A percentile compares a stretch with the other conserved stretches of the same genome.
These are phyloP conservation scores for Apis laboriosa DNA, from an alignment of 1,140 invertebrate species.

Conservation along the genomic window DNA sequence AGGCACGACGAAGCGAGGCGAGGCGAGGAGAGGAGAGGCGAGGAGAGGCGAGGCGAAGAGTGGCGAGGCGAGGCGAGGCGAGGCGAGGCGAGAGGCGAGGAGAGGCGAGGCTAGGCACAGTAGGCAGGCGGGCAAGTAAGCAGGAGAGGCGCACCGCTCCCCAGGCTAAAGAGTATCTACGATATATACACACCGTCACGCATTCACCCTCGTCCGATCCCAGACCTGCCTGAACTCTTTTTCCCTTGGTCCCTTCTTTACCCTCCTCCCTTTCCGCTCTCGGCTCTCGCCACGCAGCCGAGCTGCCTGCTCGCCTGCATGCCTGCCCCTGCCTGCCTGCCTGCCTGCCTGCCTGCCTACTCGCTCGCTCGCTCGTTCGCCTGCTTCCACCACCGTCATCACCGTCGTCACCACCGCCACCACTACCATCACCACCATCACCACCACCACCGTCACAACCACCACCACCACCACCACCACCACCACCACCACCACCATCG, in stretches of 20 bases:
- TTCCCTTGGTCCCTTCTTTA: conserved; percentile 75
- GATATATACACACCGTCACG: conserved; percentile 72
- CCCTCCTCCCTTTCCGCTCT: conserved; percentile 36
- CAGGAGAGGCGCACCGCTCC: conserved; percentile 59
- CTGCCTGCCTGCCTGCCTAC: conserved; percentile 19
- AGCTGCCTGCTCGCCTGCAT: conserved; percentile 50
- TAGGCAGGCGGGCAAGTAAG: conserved; percentile 55
- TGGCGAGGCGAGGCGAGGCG: conserved; percentile 54
- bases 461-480: background rate
- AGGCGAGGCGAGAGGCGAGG: conserved; percentile 24
- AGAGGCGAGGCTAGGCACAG: conserved; percentile 9
- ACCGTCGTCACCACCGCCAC: background rate
- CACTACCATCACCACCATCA: conserved; percentile 27
- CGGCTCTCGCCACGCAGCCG: conserved; percentile 37
- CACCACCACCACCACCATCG: background rate
- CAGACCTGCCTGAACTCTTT: conserved; percentile 80
- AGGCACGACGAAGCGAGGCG: conserved; percentile 1
- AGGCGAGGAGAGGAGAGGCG: conserved; percentile 16
- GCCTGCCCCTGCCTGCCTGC: conserved; percentile 49
- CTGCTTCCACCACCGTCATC: conserved; percentile 43
- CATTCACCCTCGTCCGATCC: conserved; percentile 76
- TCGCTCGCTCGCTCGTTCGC: no score
- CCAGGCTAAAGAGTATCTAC: conserved; percentile 55
- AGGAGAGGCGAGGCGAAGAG: conserved; percentile 42
- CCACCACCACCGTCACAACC: conserved; percentile 2